Evolutionary conservation across 2,797 vertebrate species (phyloP), one percentile per base, ranked within the genome.

Genomic region (Erpetoichthys calabaricus): DNA sequence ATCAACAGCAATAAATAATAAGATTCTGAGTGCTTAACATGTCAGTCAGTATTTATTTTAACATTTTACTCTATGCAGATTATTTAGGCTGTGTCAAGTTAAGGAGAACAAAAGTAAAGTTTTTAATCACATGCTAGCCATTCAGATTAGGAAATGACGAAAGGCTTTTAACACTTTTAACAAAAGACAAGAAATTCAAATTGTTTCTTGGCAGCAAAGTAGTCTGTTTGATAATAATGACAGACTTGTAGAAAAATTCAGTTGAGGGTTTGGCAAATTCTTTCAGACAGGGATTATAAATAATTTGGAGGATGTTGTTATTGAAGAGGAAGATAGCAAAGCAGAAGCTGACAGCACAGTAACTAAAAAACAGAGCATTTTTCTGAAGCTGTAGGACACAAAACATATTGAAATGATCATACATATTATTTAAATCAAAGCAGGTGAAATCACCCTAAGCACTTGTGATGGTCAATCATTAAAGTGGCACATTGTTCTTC

Each of bases 401-500:
- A 44, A 77, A 80, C 79, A 84, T 83, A 73, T 81, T 84, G 80
- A 83, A 83, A 64, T 67, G 59, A 79, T 85, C 65, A 74, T 25
- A 25, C 25, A 25, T 25, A 25, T 25, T 25, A 25, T 25, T 25
- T 25, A 25, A 25, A 78, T 73, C 73, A 75, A 70, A 76, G 63
- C 73, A 67, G 70, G 59, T 74, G 70, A 72, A 56, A 74, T 73
- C 25, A 25, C 25, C 25, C 25, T 25, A 25, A 25, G 25, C 25
- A 25, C 25, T 25, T 25, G 25, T 25, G 25, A 25, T 25, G 25
- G 25, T 25, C 25, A 25, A 25, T 25, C 25, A 25, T 25, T 25
- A 25, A 25, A 25, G 25, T 25, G 25, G 25, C 25, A 25, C 25
- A 25, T 25, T 25, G 25, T 25, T 25, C 1, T 25, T 25, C 25